phyloP scores from a whole-genome alignment of 1,140 invertebrate species.

The Nasonia vitripennis region DNA sequence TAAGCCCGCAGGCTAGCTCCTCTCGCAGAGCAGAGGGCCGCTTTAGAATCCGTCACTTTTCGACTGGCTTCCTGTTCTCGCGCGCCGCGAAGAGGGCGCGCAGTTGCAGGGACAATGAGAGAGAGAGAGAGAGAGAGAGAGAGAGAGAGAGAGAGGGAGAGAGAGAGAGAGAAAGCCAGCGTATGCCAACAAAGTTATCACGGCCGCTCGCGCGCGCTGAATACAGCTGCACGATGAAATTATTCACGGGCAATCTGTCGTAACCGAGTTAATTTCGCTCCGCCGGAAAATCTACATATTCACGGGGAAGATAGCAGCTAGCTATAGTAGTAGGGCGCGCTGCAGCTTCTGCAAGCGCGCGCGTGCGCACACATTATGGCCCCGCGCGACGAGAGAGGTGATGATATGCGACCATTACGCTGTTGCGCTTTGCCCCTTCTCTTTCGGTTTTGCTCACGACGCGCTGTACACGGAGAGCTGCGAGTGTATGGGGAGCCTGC shows the following conservation, averaged over 20 bases:
- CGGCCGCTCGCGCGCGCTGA: slow-evolving; percentile 55
- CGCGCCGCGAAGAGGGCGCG: slow-evolving; percentile 39
- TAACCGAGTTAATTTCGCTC: slow-evolving; percentile 70
- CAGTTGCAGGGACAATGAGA: slow-evolving; percentile 60
- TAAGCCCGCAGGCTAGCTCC: background rate
- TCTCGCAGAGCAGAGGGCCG: background rate
- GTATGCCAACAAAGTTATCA: slow-evolving; percentile 70
- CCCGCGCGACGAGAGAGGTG: background rate
- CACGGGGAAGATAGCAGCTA: slow-evolving; percentile 59
- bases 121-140: too few species aligned
- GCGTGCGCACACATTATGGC: slow-evolving; percentile 32
- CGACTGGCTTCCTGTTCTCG: background rate
- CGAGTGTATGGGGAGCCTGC: background rate
- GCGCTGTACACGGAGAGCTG: background rate
- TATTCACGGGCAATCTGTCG: slow-evolving; percentile 72
- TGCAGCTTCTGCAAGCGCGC: background rate
- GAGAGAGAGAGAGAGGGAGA: slow-evolving; percentile 28
- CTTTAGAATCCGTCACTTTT: slow-evolving; percentile 27
- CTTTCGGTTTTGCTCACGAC: slow-evolving; percentile 1
- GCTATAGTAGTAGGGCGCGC: too few species aligned
- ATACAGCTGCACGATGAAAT: slow-evolving; percentile 65
- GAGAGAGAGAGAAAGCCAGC: slow-evolving; percentile 35
- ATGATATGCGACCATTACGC: slow-evolving; percentile 54
- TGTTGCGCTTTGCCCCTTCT: slow-evolving; percentile 41
- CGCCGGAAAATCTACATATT: slow-evolving; percentile 68